Evolutionary conservation across 2,888 invertebrate species (phyloP), one percentile per base, ranked within the genome.

Genomic region (Athalia rosae): DNA sequence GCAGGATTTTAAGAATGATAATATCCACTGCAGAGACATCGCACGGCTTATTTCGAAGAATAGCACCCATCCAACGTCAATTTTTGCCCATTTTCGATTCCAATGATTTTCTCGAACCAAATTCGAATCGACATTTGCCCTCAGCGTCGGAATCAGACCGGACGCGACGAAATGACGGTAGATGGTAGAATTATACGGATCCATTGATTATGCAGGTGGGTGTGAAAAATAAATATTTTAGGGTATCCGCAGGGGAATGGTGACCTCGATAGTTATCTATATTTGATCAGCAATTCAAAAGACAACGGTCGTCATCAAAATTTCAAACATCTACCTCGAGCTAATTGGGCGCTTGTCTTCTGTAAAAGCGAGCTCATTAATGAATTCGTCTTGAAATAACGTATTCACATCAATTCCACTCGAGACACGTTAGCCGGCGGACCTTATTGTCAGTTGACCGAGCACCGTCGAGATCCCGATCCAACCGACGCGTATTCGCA

Each of bases 371-470:
- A 71, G 58, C 58, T 71, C 58, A 71, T 58, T 45, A 71, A 56
- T 43, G 4, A 45, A 41, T 7, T 45, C 8, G 58, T 71, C 45
- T 58, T 28, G 58, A 71, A 53, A 67, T 71, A 45, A 58, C 15
- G 58, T 13, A 11, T 13, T 61, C 43, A 58, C 67, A n/a, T n/a
- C n/a, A 43, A 58, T 58, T 45, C 58, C 13, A 47, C 43, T 45
- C 58, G 71, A 58, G 45, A 71, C 71, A 71, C 71, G 56, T 71
- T 45, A 45, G 71, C 58, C 71, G 71, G 71, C 58, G 7, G 53
- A 58, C 8, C 15, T 45, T 43, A n/a, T n/a, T n/a, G n/a, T n/a
- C n/a, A 58, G 71, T 71, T 71, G 56, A 58, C 71, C 58, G 58
- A 71, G 71, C 56, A 71, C 71, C 71, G 56, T 9, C 71, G 15